Evolutionary conservation across 2,888 invertebrate species (phyloP), one percentile per base, ranked within the genome.

Genomic region (Andrena camellia): DNA sequence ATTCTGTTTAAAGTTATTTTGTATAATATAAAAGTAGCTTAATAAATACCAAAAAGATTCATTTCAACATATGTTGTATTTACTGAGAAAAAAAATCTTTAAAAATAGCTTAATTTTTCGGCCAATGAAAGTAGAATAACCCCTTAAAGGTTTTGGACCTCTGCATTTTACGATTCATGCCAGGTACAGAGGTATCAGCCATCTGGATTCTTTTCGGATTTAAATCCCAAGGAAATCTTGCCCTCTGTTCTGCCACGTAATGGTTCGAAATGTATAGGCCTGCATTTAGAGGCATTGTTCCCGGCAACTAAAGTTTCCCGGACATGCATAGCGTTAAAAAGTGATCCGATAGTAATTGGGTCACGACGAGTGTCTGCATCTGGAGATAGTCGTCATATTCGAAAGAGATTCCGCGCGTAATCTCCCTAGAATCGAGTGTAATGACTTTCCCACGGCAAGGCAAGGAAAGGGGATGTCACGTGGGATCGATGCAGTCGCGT

Each of bases 321-420:
- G 60, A 48, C 76, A 76, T 75, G 79, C 79, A 76, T 64, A 54
- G 68, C 69, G 60, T 67, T 73, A 62, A 67, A 66, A 78, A 87
- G 66, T 72, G 86, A 86, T 84, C 81, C 76, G 84, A 81, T 72
- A 78, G 86, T 86, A 86, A 87, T 86, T 86, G 75, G 86, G 84
- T 74, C 87, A 50, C 71, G 76, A 72, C 66, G 75, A 86, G 81
- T 84, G 72, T 66, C 73, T n/a, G 71, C 73, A 72, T 86, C 67
- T 84, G 69, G 72, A 66, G 73, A 57, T 35, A 54, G 60, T 78
- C 68, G 64, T 69, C 81, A 31, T 73, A 48, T 86, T 66, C 67
- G 66, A 80, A 84, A 80, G 52, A 59, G 75, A 86, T 78, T 71
- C 42, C 42, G 20, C 73, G 13, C 29, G 70, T 73, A 81, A 84